Percentiles rank a stretch among this genome's conserved stretches.
Evolutionary conservation across 2,797 vertebrate genomes (phyloP).

Genomic region (Garrulus glandarius): DNA sequence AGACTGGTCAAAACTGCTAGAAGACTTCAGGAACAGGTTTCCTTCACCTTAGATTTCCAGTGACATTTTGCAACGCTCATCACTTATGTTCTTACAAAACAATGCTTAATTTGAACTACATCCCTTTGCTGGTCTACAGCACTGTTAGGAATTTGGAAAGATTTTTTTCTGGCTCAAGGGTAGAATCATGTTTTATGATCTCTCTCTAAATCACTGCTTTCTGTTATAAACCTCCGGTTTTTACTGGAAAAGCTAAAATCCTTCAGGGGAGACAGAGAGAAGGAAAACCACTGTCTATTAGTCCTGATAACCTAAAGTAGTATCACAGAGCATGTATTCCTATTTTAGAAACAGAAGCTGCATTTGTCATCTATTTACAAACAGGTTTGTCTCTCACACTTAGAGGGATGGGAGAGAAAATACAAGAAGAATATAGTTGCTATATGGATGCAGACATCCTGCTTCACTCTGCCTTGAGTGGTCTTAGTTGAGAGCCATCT

Average conservation of each 20-base stretch:
- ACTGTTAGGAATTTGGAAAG: not conserved
- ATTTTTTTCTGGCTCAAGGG: not conserved
- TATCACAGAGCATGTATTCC: fast-evolving
- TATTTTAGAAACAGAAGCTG: not conserved
- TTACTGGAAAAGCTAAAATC: not conserved
- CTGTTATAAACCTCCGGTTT: not conserved
- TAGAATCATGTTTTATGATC: not conserved
- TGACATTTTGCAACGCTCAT: not conserved
- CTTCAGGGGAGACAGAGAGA: not conserved
- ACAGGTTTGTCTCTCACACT: not conserved
- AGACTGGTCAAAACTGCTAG: not conserved
- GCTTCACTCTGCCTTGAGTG: not conserved
- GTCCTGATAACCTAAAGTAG: not conserved
- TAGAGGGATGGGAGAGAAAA: not conserved
- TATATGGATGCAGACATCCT: not conserved
- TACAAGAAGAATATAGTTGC: not conserved
- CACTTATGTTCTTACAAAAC: not conserved
- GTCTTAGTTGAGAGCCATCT: not conserved
- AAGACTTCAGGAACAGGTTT: not conserved
- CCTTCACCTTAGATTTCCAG: not conserved
- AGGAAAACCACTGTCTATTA: not conserved
- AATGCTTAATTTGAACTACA: not conserved
- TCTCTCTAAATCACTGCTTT: not conserved
- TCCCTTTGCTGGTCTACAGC: not conserved
- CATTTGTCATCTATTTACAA: not conserved